A percentile compares a stretch with the other conserved stretches of the same genome.
These are phyloP conservation scores for Drosophila birchii DNA, from an alignment of 2,888 invertebrate species.

Conservation along the genomic window DNA sequence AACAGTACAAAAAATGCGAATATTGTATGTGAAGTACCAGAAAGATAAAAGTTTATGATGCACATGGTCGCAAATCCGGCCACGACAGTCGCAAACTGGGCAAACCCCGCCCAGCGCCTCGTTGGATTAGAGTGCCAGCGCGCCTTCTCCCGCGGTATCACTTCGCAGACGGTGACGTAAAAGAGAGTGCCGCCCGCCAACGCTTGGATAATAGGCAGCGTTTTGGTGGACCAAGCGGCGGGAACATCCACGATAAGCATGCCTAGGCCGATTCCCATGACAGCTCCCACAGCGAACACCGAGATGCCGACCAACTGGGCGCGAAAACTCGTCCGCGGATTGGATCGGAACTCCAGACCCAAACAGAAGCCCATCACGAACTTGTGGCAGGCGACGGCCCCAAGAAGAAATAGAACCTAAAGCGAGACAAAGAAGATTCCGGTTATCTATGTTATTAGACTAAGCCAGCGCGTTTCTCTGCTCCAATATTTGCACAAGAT, in stretches of 20 bases:
- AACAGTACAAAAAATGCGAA: not conserved
- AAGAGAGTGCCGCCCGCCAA: slow-evolving; percentile 91
- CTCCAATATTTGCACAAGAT: slow-evolving; percentile 61
- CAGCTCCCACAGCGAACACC: slow-evolving; percentile 89
- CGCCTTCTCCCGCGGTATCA: slow-evolving; percentile 90
- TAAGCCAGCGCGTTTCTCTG: slow-evolving; percentile 46
- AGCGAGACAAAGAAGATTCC: slow-evolving; percentile 57
- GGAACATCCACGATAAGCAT: slow-evolving; percentile 87
- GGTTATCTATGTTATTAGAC: slow-evolving; percentile 38
- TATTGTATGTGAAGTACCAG: slow-evolving; percentile 63
- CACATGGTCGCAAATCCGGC: slow-evolving; percentile 88
- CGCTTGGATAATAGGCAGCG: slow-evolving; percentile 88
- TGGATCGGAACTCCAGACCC: slow-evolving; percentile 89
- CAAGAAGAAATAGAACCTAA: slow-evolving; percentile 88
- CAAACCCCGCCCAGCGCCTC: slow-evolving; percentile 87
- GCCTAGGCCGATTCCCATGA: slow-evolving; percentile 88
- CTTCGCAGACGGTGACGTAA: slow-evolving; percentile 91
- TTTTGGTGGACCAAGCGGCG: slow-evolving; percentile 83
- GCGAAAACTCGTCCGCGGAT: slow-evolving; percentile 80
- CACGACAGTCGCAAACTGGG: slow-evolving; percentile 87
- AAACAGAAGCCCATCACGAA: slow-evolving; percentile 93
- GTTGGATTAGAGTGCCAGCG: slow-evolving; percentile 88
- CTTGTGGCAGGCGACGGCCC: slow-evolving; percentile 92
- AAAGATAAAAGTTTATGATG: slow-evolving; percentile 87
- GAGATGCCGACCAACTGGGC: slow-evolving; percentile 87